Evolutionary conservation across 2,113 vertebrate genomes (phyloP).

Genomic region (Peucedramus taeniatus): DNA sequence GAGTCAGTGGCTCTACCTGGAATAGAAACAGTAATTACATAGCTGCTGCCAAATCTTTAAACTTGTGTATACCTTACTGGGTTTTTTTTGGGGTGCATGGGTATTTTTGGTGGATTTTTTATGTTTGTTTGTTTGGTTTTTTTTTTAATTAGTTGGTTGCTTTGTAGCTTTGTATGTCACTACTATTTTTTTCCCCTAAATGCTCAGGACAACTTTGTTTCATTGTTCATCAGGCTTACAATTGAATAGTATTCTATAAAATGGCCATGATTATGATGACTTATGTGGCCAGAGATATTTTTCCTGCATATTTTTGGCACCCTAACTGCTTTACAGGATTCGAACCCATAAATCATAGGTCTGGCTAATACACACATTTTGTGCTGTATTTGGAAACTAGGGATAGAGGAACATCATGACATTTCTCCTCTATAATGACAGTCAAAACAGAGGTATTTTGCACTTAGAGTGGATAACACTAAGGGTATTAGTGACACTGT

Average conservation of each 20-base stretch:
- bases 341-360: neutral
- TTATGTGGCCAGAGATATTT: neutral
- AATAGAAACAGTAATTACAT: neutral
- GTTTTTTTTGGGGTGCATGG: accelerated
- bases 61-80: neutral
- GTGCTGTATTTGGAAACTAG: neutral
- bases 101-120: neutral
- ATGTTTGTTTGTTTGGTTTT: too few species aligned
- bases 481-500: neutral
- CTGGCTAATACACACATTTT: neutral
- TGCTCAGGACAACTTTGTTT: neutral
- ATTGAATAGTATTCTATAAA: neutral
- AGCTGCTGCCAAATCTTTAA: neutral
- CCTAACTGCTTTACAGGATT: neutral
- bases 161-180: neutral
- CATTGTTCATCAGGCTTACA: slow-evolving; percentile 6
- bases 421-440: neutral
- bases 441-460: neutral
- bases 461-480: neutral
- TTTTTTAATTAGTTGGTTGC: neutral
- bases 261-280: neutral
- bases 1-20: neutral
- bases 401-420: neutral
- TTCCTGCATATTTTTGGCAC: neutral
- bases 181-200: neutral